Conservation (phyloP, 2,113 vertebrate genomes). For the Falcunculus frontatus region DNA sequence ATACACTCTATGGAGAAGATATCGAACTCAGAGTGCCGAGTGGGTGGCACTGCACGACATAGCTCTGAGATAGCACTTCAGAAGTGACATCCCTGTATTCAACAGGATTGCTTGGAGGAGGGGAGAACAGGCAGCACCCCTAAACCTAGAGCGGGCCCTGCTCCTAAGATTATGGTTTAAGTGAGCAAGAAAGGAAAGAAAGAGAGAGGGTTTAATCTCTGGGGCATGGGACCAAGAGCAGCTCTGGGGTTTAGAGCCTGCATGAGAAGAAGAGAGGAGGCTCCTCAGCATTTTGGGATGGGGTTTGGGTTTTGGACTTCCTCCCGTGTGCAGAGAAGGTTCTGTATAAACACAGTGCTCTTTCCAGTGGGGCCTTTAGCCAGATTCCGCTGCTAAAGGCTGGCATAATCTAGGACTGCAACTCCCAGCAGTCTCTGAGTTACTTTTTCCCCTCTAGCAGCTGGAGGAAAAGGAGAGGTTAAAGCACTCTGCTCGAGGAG, state of each 20-base stretch:
- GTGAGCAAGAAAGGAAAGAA: neutral
- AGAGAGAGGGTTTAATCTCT: neutral
- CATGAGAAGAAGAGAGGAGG: neutral
- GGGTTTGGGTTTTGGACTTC: neutral
- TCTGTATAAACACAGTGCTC: neutral
- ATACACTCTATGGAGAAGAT: neutral
- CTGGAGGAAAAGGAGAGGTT: neutral
- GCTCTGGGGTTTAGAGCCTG: neutral
- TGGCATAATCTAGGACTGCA: neutral
- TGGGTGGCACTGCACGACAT: neutral
- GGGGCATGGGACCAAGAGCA: neutral
- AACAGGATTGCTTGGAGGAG: neutral
- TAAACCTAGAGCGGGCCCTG: neutral
- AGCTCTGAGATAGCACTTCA: neutral
- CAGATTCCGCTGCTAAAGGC: neutral
- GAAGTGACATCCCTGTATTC: rapidly evolving
- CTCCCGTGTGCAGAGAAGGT: neutral
- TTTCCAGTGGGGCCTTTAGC: neutral
- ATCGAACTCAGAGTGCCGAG: neutral
- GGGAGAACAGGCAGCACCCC: neutral
- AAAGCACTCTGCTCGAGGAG: neutral
- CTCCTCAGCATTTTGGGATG: neutral
- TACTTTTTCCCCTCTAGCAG: neutral
- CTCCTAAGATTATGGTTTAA: neutral
- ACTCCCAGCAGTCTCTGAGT: neutral